These are phyloP conservation scores for Bacillus rossius DNA, from an alignment of 1,140 invertebrate genomes.

Conservation along the genomic window DNA sequence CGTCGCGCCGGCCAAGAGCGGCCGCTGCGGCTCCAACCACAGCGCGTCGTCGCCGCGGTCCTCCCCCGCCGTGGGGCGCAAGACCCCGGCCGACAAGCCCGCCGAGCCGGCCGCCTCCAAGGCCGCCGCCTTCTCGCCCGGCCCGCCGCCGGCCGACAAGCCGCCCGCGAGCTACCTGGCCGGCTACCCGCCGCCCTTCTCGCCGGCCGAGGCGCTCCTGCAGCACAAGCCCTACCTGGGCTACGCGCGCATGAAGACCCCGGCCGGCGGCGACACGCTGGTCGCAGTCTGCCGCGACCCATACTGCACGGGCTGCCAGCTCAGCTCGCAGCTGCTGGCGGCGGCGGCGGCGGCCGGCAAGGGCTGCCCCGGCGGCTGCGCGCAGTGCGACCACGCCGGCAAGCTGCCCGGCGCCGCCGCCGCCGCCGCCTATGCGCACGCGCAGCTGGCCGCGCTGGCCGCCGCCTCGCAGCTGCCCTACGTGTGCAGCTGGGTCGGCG, in stretches of 20 bases:
- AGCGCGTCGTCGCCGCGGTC: slow-evolving; percentile 54
- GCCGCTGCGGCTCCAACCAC: slow-evolving; percentile 54
- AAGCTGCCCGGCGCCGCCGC: slow-evolving; percentile 48
- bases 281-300: slow-evolving; percentile 82
- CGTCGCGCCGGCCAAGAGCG: slow-evolving; percentile 42
- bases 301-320: slow-evolving; percentile 85
- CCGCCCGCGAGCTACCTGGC: slow-evolving; percentile 39
- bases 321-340: slow-evolving; percentile 69
- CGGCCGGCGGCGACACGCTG: slow-evolving; percentile 45
- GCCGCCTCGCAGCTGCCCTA: slow-evolving; percentile 70
- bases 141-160: slow-evolving; percentile 31
- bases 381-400: slow-evolving; percentile 81
- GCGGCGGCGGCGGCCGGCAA: slow-evolving; percentile 38
- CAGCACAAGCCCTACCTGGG: slow-evolving; percentile 63
- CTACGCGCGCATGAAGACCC: slow-evolving; percentile 63
- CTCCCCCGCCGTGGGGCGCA: slow-evolving; percentile 39
- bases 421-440: slow-evolving; percentile 61
- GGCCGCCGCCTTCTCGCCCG: background rate
- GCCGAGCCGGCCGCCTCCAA: background rate
- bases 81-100: slow-evolving; percentile 34
- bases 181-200: slow-evolving; percentile 48
- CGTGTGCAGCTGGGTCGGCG: slow-evolving; percentile 89
- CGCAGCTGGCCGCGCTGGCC: slow-evolving; percentile 64
- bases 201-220: slow-evolving; percentile 65
- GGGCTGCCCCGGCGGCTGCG: slow-evolving; percentile 75